Evolutionary conservation across 2,797 vertebrate species (phyloP), one percentile per base, ranked within the genome.

Genomic region (Valencia hispanica): DNA sequence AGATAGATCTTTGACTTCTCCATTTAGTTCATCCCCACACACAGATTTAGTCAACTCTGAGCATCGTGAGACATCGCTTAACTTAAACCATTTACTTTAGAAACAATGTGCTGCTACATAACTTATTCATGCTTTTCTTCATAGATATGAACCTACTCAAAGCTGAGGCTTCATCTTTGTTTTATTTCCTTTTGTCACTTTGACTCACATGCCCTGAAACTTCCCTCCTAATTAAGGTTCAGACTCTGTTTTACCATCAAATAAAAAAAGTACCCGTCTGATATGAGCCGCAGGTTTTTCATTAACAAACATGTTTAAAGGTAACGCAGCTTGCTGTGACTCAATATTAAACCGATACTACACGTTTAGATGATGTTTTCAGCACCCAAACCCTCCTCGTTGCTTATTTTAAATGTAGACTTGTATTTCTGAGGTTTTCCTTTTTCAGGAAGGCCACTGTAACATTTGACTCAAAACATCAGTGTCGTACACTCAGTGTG

Each of bases 351-450:
- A 77, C 43, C 11, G 43, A 72, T 51, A 30, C 69, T 22, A 25
- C 32, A 39, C 11, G 47, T 27, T 3, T 30, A 30, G 20, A 27
- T 5, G 1, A 25, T 61, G 6, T 70, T 70, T 70, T 59, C 43
- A 39, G 47, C 51, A 41, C 20, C 39, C 43, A 66, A 30, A 34
- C 7, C 32, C 2, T n/a, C 2, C 3, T 27, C 8, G 22, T n/a
- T 5, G 1, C 27, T 61, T 48, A 32, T 63, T 32, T 25, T 68
- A 34, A 68, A 43, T 5, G 27, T 41, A 39, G 14, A 2, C 34
- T 75, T n/a, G n/a, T 53, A 53, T 41, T n/a, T 41, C 17, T 68
- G 73, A 68, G 73, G 63, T 53, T 51, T 55, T 70, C 45, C 25
- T 77, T 77, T 71, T 51, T 63, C 34, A 50, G 45, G 48, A 30